These are phyloP conservation scores for Spilogale gracilis DNA, from an alignment of 2,113 vertebrate species.

Conservation along the genomic window DNA sequence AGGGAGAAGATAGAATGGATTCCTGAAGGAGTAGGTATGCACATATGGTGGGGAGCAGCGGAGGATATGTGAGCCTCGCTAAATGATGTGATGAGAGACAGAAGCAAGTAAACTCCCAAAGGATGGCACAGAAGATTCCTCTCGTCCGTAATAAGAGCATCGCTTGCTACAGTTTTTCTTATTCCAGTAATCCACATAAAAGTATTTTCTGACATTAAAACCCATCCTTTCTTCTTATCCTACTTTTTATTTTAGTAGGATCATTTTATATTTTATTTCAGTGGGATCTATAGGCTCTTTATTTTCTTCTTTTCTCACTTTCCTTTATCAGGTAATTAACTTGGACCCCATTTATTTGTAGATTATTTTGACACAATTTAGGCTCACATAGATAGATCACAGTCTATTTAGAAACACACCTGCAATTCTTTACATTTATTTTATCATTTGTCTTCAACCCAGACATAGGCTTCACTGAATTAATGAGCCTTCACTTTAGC, in stretches of 20 bases:
- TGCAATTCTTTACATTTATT: background rate
- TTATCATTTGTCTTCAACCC: background rate
- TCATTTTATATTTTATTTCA: background rate
- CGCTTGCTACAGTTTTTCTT: background rate
- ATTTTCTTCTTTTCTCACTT: background rate
- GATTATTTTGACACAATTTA: background rate
- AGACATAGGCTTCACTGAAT: background rate
- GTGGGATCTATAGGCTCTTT: background rate
- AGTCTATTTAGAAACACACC: background rate
- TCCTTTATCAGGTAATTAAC: background rate
- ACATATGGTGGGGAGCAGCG: background rate
- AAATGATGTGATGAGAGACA: background rate
- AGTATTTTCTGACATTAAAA: background rate
- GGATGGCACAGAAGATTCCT: background rate
- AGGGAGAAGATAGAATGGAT: background rate
- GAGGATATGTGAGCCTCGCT: background rate
- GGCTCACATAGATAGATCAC: background rate
- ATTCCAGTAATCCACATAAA: background rate
- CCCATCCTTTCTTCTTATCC: background rate
- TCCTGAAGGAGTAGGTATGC: slow-evolving; percentile 21
- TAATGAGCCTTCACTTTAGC: background rate
- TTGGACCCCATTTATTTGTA: background rate
- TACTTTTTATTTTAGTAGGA: background rate
- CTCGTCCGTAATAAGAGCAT: background rate
- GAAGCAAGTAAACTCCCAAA: background rate